Evolutionary conservation across 2,113 vertebrate species (phyloP), one percentile per base, ranked within the genome.

Genomic region (Nettapus auritus): DNA sequence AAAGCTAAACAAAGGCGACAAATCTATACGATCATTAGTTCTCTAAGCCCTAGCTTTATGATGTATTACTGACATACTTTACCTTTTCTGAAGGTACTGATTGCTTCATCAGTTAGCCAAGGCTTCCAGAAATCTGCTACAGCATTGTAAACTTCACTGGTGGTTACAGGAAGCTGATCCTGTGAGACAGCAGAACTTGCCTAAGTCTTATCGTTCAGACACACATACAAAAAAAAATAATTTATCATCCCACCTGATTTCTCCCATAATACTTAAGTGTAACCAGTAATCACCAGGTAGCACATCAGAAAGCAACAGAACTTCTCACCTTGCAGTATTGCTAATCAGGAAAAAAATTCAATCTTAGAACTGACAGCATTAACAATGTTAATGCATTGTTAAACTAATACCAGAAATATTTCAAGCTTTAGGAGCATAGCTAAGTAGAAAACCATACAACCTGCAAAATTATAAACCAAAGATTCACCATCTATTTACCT

Each of bases 11-110:
- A 81, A 90, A 78, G 5, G 6, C 17, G 44, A 56, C 14, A 86
- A 83, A 73, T 71, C 50, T 78, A 82, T 0, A 82, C 62, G 89
- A 92, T 71, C 52, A 63, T 76, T 31, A 36, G n/a, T 50, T 70
- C 60, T 64, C 29, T 85, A 40, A 85, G 55, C 34, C 63, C 23
- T 20, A 53, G 36, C 40, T 86, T 86, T 83, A 88, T 28, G 42
- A 64, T 21, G 38, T 48, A 71, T 73, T 86, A 53, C 28, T 66
- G 22, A 25, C 13, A 62, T 22, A 75, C 64, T 84, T 95, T 94
- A 99, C 99, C 99, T 98, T 98, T 98, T 63, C 96, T 98, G 71
- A 99, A 97, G 4, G 99, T 99, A 82, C 22, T 77, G 64, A 99
- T 90, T 83, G 99, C 98, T 56, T 99, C 98, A 60, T 98, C 92